These are phyloP conservation scores for Rhopilema esculentum DNA, from an alignment of 30 jellyfish, hydroid and myxozoan genomes.

Conservation along the genomic window DNA sequence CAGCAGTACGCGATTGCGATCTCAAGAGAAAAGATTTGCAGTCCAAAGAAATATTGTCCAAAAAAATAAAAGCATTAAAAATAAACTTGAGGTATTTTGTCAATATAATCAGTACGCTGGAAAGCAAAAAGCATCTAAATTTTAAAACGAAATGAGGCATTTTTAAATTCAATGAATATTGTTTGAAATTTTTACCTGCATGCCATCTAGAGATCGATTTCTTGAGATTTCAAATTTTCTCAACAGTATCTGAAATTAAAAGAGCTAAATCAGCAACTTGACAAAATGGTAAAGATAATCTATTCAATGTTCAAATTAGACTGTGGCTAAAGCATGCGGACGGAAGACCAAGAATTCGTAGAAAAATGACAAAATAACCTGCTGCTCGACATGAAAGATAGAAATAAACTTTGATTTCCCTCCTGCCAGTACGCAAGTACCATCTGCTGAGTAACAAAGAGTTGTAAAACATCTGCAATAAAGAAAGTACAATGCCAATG, in stretches of 20 bases:
- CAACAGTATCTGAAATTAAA: constrained; percentile 63
- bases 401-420: constrained; percentile 93
- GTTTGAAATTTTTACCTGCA: constrained; percentile 81
- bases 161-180: too few species aligned
- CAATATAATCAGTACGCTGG: too few species aligned
- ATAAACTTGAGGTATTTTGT: too few species aligned
- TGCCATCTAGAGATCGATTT: constrained; percentile 91
- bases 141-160: too few species aligned
- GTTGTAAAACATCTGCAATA: constrained; percentile 88
- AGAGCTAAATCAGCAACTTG: neutral
- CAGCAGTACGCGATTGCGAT: too few species aligned
- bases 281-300: neutral
- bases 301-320: neutral
- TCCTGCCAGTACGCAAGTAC: constrained; percentile 88
- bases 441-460: constrained; percentile 93
- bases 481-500: too few species aligned
- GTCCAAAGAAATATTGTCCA: too few species aligned
- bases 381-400: constrained; percentile 83
- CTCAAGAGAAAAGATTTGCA: too few species aligned
- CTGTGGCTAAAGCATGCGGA: neutral
- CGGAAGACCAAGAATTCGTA: neutral
- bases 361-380: constrained; percentile 26
- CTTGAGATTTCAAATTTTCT: constrained; percentile 81
- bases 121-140: too few species aligned
- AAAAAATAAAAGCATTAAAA: too few species aligned